Conservation (phyloP, 2,797 vertebrate genomes). For the Pachyuromys duprasi region DNA sequence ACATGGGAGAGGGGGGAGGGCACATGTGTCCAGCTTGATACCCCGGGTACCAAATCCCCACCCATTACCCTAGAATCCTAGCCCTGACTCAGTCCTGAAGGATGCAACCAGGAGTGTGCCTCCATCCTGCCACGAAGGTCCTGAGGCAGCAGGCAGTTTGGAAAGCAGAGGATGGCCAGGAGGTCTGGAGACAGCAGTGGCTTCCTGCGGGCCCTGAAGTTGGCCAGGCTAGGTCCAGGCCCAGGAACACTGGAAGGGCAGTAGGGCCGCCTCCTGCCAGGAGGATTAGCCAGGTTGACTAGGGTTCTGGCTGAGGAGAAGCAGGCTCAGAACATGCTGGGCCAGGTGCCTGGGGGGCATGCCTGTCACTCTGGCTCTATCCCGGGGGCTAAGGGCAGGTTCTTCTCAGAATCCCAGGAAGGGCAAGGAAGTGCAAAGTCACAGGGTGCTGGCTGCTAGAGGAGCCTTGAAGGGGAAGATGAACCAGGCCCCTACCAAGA, state of each 20-base stretch:
- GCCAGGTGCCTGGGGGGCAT: neutral
- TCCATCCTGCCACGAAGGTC: neutral
- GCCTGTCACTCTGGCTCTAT: neutral
- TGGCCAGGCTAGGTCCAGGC: neutral
- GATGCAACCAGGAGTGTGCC: rapidly evolving
- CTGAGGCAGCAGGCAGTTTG: neutral
- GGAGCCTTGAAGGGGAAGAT: neutral
- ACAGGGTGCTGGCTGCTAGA: neutral
- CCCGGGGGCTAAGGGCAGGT: neutral
- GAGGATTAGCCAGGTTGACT: neutral
- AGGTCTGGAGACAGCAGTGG: neutral
- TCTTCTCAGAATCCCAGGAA: neutral
- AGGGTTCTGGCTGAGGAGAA: neutral
- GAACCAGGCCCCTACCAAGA: neutral
- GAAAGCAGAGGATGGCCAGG: neutral
- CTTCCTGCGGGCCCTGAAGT: neutral
- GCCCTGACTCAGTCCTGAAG: neutral
- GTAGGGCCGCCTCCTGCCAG: neutral
- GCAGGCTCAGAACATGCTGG: neutral
- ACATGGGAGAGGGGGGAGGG: rapidly evolving
- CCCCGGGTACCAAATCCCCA: neutral
- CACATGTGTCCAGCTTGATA: neutral
- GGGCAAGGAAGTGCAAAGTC: neutral
- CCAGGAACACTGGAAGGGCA: neutral
- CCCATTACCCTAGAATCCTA: neutral